Percentiles rank a stretch among this genome's conserved stretches.
Evolutionary conservation across 2,113 vertebrate species (phyloP).

Genomic region (Cottus gobio): DNA sequence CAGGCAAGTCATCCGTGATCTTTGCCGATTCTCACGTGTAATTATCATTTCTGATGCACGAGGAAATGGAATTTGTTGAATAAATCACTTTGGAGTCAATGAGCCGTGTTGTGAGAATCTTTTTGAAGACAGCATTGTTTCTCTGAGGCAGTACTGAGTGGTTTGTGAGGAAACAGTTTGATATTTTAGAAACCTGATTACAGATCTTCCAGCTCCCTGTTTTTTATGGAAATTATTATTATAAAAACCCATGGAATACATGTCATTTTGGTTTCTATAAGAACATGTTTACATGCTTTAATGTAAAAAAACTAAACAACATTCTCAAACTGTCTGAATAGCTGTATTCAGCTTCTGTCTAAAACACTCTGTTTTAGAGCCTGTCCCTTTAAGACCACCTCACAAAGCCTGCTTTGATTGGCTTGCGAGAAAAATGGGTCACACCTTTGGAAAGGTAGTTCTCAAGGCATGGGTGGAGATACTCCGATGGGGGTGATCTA

Average conservation of each 20-base stretch:
- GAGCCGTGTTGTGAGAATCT: not conserved
- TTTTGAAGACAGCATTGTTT: slow-evolving; percentile 7
- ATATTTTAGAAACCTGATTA: no score
- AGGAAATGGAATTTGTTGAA: slow-evolving; percentile 2
- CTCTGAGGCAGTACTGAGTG: not conserved
- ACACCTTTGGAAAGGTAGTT: not conserved
- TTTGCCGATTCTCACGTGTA: not conserved
- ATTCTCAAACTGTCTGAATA: not conserved
- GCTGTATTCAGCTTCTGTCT: no score
- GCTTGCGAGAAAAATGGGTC: not conserved
- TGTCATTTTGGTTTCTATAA: no score
- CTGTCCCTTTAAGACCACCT: not conserved
- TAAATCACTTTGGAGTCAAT: slow-evolving; percentile 8
- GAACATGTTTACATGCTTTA: no score
- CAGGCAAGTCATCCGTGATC: not conserved
- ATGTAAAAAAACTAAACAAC: no score
- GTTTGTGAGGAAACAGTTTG: not conserved
- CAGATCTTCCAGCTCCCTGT: no score
- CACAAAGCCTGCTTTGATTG: no score
- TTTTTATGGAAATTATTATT: not conserved
- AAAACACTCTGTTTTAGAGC: not conserved
- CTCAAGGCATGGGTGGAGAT: not conserved
- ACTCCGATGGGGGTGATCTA: not conserved
- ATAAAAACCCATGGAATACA: no score
- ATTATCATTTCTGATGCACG: slow-evolving; percentile 3